Percentiles rank a stretch among this genome's conserved stretches.
Conservation (phyloP, 2,113 vertebrate species). For the Chionodraco myersi region DNA sequence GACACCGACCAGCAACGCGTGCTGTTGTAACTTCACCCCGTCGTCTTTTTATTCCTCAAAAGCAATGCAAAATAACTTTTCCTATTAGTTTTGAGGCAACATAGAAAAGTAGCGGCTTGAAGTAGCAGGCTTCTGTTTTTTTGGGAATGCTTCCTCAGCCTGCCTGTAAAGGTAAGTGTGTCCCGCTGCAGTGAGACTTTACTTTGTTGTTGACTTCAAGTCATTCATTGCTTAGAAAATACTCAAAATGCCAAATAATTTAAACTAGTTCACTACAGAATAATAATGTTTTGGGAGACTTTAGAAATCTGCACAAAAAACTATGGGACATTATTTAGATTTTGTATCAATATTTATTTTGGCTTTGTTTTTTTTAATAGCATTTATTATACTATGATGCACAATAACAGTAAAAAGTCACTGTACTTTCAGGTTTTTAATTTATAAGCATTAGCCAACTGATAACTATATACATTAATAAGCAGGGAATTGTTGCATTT, state of each 20-base stretch:
- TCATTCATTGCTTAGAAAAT: background rate
- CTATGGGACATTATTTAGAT: background rate
- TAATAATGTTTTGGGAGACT: background rate
- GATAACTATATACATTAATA: background rate
- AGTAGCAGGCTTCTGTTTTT: constrained; percentile 35
- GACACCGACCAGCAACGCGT: background rate
- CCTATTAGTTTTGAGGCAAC: constrained; percentile 38
- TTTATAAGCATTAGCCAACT: background rate
- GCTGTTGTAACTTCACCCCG: background rate
- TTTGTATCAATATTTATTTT: background rate
- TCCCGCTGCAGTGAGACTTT: constrained; percentile 17
- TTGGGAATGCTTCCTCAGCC: constrained; percentile 76
- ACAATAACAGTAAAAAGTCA: background rate
- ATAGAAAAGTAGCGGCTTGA: constrained; percentile 31
- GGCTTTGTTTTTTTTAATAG: too few species aligned
- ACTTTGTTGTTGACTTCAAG: background rate
- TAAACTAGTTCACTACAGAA: background rate
- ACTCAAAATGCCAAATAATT: background rate
- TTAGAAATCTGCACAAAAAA: background rate
- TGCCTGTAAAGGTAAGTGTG: constrained; percentile 69
- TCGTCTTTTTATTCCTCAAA: constrained; percentile 3
- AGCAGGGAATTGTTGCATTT: background rate
- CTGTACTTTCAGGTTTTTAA: background rate
- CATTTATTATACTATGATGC: background rate
- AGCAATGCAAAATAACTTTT: constrained; percentile 18